Evolutionary conservation across 2,113 vertebrate species (phyloP).

Genomic region (Scalopus aquaticus): DNA sequence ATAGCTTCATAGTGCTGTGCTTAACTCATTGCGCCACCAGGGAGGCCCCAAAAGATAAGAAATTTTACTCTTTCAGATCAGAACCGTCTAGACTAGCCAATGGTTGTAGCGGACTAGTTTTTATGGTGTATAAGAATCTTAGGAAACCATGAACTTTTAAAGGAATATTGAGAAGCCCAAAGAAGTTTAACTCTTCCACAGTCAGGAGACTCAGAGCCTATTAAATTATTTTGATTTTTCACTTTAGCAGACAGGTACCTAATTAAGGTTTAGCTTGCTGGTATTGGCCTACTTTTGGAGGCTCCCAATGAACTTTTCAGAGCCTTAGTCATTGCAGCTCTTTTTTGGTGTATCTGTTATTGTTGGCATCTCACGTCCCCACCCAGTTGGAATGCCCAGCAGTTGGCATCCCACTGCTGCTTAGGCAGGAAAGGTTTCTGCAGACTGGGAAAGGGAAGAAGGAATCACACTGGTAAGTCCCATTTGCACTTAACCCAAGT

Average conservation of each 20-base stretch:
- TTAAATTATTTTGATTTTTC: not conserved
- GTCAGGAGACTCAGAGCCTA: not conserved
- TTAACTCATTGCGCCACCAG: too few species aligned
- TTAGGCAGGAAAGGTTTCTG: fast-evolving
- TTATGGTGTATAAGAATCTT: not conserved
- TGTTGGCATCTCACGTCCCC: not conserved
- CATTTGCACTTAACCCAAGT: fast-evolving
- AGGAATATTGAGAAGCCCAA: not conserved
- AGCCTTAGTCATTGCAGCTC: not conserved
- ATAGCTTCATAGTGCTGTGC: too few species aligned
- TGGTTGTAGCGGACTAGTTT: not conserved
- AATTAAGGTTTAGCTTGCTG: not conserved
- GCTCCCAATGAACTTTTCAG: not conserved
- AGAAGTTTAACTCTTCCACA: not conserved
- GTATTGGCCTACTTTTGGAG: not conserved
- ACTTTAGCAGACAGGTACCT: not conserved
- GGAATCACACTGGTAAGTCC: not conserved
- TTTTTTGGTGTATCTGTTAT: not conserved
- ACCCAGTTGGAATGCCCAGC: too few species aligned
- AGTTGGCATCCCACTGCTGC: too few species aligned
- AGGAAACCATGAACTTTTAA: not conserved
- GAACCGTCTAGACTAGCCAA: not conserved
- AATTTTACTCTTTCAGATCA: not conserved
- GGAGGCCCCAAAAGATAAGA: too few species aligned
- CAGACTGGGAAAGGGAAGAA: not conserved